Percentiles rank a stretch among this genome's conserved stretches.
Evolutionary conservation across 2,113 vertebrate genomes (phyloP).

Genomic region (Gopherus flavomarginatus): DNA sequence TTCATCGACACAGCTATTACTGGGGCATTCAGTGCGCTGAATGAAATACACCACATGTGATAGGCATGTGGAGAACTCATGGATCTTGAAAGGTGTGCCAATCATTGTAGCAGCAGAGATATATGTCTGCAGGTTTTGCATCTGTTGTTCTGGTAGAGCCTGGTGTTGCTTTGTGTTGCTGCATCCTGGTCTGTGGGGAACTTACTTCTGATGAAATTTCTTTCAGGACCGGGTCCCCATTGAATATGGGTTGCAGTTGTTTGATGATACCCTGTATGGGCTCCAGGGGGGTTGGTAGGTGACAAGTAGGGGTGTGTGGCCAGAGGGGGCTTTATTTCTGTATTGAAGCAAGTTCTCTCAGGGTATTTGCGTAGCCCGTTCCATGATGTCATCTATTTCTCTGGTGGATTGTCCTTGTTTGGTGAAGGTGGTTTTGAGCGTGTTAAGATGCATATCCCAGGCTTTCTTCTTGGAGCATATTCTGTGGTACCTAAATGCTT

Average conservation of each 20-base stretch:
- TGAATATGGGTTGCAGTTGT: no score
- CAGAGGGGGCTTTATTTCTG: neutral
- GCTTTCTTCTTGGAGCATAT: no score
- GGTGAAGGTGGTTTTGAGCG: neutral
- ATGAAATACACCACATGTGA: neutral
- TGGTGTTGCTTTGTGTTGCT: neutral
- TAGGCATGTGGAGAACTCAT: neutral
- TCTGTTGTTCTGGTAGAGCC: neutral
- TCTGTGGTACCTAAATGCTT: neutral
- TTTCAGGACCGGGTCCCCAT: no score
- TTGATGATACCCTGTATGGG: neutral
- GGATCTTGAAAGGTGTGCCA: neutral
- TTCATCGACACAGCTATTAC: neutral
- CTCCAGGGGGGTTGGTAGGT: neutral
- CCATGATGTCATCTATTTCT: neutral
- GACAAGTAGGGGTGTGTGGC: neutral
- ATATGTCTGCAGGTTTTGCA: neutral
- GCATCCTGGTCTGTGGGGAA: neutral
- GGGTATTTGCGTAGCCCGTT: neutral
- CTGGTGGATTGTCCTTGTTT: neutral
- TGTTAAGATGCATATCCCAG: neutral
- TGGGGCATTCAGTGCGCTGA: no score
- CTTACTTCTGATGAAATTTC: neutral
- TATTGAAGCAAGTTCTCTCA: neutral
- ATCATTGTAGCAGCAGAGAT: neutral